phyloP scores from a whole-genome alignment of 2,113 vertebrate species.

The Himantopus leucocephalus region DNA sequence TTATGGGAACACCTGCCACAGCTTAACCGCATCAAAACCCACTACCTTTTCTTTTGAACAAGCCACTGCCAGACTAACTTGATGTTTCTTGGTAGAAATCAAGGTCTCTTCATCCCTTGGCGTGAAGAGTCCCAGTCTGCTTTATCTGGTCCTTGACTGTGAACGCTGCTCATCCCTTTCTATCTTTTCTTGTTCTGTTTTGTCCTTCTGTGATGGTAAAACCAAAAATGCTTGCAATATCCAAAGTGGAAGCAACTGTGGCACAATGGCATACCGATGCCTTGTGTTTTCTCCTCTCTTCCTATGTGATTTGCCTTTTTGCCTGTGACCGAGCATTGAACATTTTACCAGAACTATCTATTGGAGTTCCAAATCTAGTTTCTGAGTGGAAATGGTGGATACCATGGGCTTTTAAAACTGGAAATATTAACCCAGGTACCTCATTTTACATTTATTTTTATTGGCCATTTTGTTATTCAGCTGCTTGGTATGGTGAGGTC shows the following conservation, averaged over 20 bases:
- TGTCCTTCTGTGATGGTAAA: background rate
- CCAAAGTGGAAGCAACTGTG: background rate
- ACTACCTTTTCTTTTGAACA: background rate
- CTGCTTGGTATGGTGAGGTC: background rate
- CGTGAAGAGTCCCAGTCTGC: background rate
- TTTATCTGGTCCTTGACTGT: background rate
- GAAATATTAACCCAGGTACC: background rate
- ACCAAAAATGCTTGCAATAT: background rate
- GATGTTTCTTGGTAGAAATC: background rate
- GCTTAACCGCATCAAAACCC: background rate
- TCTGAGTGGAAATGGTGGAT: background rate
- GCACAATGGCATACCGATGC: background rate
- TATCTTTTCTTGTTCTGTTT: background rate
- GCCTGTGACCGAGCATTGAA: background rate
- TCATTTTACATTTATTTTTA: background rate
- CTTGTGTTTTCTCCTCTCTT: background rate
- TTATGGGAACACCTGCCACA: background rate
- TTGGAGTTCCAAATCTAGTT: background rate
- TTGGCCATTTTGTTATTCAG: background rate
- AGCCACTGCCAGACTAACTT: background rate
- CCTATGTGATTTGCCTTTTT: background rate
- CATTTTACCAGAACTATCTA: background rate
- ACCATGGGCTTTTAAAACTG: background rate
- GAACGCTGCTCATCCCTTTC: accelerated
- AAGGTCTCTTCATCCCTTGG: background rate